Evolutionary conservation across 2,797 vertebrate species (phyloP).

Genomic region (Vireo griseus): DNA sequence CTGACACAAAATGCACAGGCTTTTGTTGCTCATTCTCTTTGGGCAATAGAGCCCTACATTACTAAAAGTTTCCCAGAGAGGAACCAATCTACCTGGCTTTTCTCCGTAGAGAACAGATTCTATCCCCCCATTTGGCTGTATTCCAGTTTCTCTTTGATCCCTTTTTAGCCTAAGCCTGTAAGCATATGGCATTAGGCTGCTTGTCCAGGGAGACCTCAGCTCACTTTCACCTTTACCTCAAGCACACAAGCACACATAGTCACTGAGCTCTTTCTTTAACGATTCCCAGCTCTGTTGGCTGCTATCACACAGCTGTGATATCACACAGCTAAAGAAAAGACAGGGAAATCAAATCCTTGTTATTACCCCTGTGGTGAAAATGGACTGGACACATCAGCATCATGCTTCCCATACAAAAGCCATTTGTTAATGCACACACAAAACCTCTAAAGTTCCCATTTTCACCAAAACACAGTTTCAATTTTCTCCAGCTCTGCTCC

Average conservation of each 20-base stretch:
- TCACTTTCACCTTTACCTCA: not conserved
- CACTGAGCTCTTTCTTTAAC: not conserved
- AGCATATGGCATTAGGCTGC: not conserved
- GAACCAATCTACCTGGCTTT: not conserved
- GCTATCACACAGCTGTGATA: not conserved
- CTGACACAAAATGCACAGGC: not conserved
- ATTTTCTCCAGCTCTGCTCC: not conserved
- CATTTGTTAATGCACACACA: not conserved
- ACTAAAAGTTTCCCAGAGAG: not conserved
- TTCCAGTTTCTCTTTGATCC: not conserved
- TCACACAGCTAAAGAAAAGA: not conserved
- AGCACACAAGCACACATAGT: not conserved
- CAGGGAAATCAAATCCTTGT: not conserved
- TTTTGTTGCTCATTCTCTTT: not conserved
- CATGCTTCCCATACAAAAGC: not conserved
- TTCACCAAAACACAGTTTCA: not conserved
- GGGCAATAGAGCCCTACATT: not conserved
- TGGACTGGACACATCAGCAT: not conserved
- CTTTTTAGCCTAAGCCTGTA: not conserved
- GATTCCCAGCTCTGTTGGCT: not conserved
- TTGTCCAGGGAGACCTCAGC: not conserved
- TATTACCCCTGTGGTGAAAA: not conserved
- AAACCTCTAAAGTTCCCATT: not conserved
- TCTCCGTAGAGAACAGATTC: not conserved
- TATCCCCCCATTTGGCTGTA: not conserved